phyloP scores from a whole-genome alignment of 2,113 vertebrate genomes.

The Daphoenositta chrysoptera region DNA sequence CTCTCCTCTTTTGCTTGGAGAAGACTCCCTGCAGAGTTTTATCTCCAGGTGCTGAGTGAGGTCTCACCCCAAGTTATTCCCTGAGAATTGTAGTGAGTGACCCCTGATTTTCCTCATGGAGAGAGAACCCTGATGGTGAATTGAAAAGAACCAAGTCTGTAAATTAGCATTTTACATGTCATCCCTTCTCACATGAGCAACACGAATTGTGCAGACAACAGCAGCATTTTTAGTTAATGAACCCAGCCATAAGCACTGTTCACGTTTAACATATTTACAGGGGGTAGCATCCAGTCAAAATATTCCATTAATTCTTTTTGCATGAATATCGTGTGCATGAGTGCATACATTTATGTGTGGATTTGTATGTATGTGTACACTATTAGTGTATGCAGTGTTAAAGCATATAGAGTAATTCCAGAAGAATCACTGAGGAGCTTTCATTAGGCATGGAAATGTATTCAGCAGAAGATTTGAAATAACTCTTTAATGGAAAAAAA shows the following conservation, averaged over 20 bases:
- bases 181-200: background rate
- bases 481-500: conserved; percentile 31
- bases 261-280: conserved; percentile 15
- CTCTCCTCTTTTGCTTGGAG: background rate
- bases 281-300: conserved; percentile 23
- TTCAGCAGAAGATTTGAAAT: conserved; percentile 46
- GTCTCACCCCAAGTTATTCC: background rate
- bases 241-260: background rate
- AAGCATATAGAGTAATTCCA: background rate
- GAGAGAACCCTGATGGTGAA: background rate
- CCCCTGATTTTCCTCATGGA: background rate
- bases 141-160: background rate
- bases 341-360: background rate
- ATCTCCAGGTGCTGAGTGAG: background rate
- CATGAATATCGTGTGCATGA: conserved; percentile 17
- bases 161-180: background rate
- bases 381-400: conserved; percentile 1
- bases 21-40: background rate
- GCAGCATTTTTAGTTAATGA: conserved; percentile 19
- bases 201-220: background rate
- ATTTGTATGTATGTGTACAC: background rate
- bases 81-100: background rate
- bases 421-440: background rate
- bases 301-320: conserved; percentile 48
- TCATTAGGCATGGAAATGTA: conserved; percentile 44